These are phyloP conservation scores for Drosophila suboccidentalis DNA, from an alignment of 2,888 invertebrate genomes.

Conservation along the genomic window DNA sequence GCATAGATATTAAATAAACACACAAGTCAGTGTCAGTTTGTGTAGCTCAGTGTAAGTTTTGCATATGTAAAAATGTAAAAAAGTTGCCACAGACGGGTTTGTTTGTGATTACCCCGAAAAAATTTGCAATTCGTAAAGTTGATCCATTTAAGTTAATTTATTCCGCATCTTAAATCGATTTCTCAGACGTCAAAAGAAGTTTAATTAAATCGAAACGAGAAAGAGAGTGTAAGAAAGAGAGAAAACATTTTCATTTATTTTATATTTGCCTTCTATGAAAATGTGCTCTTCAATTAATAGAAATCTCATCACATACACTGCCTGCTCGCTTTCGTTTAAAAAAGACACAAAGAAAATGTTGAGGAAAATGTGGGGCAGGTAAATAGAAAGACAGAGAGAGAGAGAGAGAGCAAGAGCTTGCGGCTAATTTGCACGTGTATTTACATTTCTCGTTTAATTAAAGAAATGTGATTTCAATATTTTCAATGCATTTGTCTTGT, in stretches of 20 bases:
- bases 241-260: constrained; percentile 28
- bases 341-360: constrained; percentile 16
- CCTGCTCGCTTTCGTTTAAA: constrained; percentile 21
- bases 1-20: constrained; percentile 79
- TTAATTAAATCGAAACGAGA: constrained; percentile 59
- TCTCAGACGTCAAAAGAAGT: constrained; percentile 25
- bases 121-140: constrained; percentile 62
- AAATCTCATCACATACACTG: constrained; percentile 47
- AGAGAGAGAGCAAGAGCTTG: constrained; percentile 24
- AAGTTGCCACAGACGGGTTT: constrained; percentile 27
- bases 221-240: neutral
- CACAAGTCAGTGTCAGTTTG: constrained; percentile 38
- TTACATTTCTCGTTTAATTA: constrained; percentile 59
- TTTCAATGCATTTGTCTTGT: constrained; percentile 7
- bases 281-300: constrained; percentile 38
- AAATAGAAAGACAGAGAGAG: constrained; percentile 9
- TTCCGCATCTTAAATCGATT: constrained; percentile 6
- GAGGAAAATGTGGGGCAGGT: constrained; percentile 16
- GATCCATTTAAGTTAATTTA: constrained; percentile 5
- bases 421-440: constrained; percentile 26
- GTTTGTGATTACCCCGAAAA: constrained; percentile 38
- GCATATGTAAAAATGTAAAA: constrained; percentile 27
- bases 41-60: constrained; percentile 35
- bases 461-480: constrained; percentile 51
- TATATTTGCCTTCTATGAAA: constrained; percentile 4